These are phyloP conservation scores for Synanthedon vespiformis DNA, from an alignment of 2,888 invertebrate genomes.

Conservation along the genomic window DNA sequence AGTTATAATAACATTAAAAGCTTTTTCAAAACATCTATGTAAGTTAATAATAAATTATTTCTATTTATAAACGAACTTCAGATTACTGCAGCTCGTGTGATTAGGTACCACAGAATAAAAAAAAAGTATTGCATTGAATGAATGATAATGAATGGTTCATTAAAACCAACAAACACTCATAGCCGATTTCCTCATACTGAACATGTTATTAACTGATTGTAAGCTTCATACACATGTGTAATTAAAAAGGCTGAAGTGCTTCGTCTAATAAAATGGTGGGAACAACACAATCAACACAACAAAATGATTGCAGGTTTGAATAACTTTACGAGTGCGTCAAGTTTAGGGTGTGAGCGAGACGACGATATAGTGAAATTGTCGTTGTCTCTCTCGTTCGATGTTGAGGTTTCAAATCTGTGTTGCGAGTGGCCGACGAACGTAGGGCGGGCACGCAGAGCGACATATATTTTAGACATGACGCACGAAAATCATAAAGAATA, in stretches of 20 bases:
- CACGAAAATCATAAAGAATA: background rate
- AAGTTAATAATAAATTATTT: too few relatives aligned
- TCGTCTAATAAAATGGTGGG: conserved; percentile 47
- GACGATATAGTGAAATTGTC: conserved; percentile 7
- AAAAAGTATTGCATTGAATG: too few relatives aligned
- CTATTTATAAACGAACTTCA: too few relatives aligned
- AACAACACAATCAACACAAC: conserved; percentile 57
- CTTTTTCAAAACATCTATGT: too few relatives aligned
- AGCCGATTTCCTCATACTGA: background rate
- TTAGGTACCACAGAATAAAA: too few relatives aligned
- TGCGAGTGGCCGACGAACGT: conserved; percentile 42
- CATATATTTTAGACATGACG: background rate
- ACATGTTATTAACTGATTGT: background rate
- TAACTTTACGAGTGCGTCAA: conserved; percentile 35
- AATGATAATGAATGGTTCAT: too few relatives aligned
- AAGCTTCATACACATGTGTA: conserved; percentile 13
- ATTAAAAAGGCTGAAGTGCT: conserved; percentile 44
- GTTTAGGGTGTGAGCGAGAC: conserved; percentile 30
- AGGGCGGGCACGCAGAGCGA: conserved; percentile 32
- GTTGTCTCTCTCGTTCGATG: conserved; percentile 24
- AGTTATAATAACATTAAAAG: too few relatives aligned
- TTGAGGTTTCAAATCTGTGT: conserved; percentile 45
- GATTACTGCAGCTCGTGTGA: too few relatives aligned
- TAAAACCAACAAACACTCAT: too few relatives aligned
- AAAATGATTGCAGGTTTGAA: conserved; percentile 60